These are phyloP conservation scores for Nezara viridula DNA, from an alignment of 2,888 invertebrate genomes.

Conservation along the genomic window DNA sequence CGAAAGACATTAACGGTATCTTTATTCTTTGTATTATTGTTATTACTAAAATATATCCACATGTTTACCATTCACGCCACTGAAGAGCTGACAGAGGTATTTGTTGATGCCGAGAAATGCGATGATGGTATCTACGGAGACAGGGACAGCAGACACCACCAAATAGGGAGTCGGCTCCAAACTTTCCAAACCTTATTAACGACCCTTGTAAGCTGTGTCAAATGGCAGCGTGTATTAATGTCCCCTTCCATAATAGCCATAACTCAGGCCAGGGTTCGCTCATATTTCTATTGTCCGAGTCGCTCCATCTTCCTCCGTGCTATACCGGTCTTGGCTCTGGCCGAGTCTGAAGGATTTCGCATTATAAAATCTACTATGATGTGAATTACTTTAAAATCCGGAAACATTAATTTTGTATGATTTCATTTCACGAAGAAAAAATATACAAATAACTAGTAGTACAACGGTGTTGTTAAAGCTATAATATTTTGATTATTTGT, in stretches of 20 bases:
- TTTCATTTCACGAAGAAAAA: too few relatives aligned
- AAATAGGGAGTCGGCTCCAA: slow-evolving; percentile 25
- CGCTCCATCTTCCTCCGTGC: not conserved
- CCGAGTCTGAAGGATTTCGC: not conserved
- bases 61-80: not conserved
- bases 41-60: not conserved
- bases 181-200: slow-evolving; percentile 49
- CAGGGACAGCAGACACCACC: not conserved
- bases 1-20: not conserved
- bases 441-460: too few relatives aligned
- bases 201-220: not conserved
- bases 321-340: not conserved
- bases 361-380: not conserved
- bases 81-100: slow-evolving; percentile 15
- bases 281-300: slow-evolving; percentile 14
- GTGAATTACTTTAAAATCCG: not conserved
- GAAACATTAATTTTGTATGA: too few relatives aligned
- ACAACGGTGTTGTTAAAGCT: too few relatives aligned
- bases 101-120: slow-evolving; percentile 1
- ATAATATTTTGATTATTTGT: too few relatives aligned
- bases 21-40: not conserved
- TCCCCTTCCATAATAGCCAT: not conserved
- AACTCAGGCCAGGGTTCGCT: not conserved
- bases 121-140: not conserved
- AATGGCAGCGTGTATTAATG: slow-evolving; percentile 28